Evolutionary conservation across 2,888 invertebrate species (phyloP).

Genomic region (Endotricha flammealis): DNA sequence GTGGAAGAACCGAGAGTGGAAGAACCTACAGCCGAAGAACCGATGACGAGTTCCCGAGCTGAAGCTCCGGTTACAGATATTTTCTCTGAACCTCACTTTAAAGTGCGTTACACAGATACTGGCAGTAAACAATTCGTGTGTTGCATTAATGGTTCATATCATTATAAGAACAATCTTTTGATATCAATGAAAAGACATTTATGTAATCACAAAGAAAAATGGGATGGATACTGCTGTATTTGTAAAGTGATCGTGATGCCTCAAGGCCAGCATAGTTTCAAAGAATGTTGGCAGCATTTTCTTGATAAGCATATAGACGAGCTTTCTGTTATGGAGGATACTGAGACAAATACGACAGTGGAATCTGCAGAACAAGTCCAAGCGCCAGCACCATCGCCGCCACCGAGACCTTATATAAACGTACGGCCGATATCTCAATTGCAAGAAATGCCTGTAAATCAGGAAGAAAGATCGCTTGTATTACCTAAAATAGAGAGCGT

Average conservation of each 20-base stretch:
- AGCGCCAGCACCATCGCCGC: constrained; percentile 12
- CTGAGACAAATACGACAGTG: constrained; percentile 16
- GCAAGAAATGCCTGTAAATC: constrained; percentile 13
- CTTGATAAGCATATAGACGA: constrained; percentile 62
- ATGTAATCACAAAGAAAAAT: constrained; percentile 55
- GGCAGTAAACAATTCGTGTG: constrained; percentile 61
- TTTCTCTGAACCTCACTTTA: constrained; percentile 48
- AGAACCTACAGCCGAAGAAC: no score
- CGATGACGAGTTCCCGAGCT: no score
- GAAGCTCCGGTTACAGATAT: constrained; percentile 1
- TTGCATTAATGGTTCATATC: constrained; percentile 54
- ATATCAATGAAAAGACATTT: constrained; percentile 69
- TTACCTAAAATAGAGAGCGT: constrained; percentile 73
- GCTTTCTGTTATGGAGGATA: constrained; percentile 46
- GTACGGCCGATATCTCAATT: constrained; percentile 62
- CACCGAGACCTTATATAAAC: constrained; percentile 41
- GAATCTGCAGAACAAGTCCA: constrained; percentile 9
- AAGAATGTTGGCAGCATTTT: constrained; percentile 61
- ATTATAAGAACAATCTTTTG: constrained; percentile 56
- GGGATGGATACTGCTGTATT: constrained; percentile 76
- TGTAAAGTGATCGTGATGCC: constrained; percentile 68
- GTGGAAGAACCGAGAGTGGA: neutral
- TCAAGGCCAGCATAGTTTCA: constrained; percentile 51
- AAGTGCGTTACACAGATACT: constrained; percentile 37
- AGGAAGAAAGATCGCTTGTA: constrained; percentile 19